These are phyloP conservation scores for Medauroidea extradentata DNA, from an alignment of 1,140 invertebrate genomes.

Conservation along the genomic window DNA sequence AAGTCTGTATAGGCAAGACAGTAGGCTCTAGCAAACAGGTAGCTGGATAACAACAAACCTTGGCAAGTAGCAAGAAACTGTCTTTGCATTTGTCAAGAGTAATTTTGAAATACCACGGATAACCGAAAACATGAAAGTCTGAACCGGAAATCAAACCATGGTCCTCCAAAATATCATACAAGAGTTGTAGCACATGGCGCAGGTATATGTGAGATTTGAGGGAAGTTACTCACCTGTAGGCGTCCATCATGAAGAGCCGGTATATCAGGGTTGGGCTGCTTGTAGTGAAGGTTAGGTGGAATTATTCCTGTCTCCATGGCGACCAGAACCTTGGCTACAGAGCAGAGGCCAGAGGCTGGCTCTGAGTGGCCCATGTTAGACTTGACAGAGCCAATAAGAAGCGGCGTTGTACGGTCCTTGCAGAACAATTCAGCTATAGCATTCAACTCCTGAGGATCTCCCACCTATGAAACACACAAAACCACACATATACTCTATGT, in stretches of 20 bases:
- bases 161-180: too few species aligned
- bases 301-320: constrained; percentile 69
- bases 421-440: constrained; percentile 60
- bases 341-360: constrained; percentile 47
- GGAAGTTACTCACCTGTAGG: constrained; percentile 55
- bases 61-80: too few species aligned
- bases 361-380: constrained; percentile 62
- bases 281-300: constrained; percentile 76
- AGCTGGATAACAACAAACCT: too few species aligned
- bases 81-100: neutral
- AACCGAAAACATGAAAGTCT: too few species aligned
- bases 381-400: too few species aligned
- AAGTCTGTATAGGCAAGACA: too few species aligned
- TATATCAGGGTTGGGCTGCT: constrained; percentile 66
- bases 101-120: too few species aligned
- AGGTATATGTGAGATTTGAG: too few species aligned
- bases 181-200: too few species aligned
- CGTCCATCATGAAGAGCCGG: constrained; percentile 62
- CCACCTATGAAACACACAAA: constrained; percentile 30
- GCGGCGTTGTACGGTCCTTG: constrained; percentile 50
- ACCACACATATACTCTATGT: neutral
- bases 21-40: too few species aligned
- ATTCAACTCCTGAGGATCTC: constrained; percentile 61
- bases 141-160: too few species aligned
- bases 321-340: constrained; percentile 35